These are phyloP conservation scores for Harpegnathos saltator DNA, from an alignment of 1,140 invertebrate genomes.

Conservation along the genomic window DNA sequence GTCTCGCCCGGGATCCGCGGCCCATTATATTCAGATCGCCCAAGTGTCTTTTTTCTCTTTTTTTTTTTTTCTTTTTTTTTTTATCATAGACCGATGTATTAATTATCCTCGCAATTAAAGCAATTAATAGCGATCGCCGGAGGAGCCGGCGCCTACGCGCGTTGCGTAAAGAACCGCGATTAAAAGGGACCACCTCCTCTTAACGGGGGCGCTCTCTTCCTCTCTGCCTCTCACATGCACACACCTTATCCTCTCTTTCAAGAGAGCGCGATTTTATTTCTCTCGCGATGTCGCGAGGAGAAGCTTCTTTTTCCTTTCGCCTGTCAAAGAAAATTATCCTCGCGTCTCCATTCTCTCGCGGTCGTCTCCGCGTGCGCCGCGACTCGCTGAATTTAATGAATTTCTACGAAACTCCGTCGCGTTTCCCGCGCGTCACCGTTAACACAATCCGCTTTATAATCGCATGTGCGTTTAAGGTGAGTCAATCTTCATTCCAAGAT, in stretches of 20 bases:
- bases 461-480: too few relatives aligned
- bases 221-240: neutral
- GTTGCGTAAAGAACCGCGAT: conserved; percentile 40
- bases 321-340: conserved; percentile 45
- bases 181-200: neutral
- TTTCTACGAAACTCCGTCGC: neutral
- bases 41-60: too few relatives aligned
- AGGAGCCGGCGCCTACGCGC: conserved; percentile 22
- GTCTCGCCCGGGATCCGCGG: conserved; percentile 30
- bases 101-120: conserved; percentile 59
- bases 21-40: conserved; percentile 44
- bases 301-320: neutral
- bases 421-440: neutral
- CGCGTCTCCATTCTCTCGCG: neutral
- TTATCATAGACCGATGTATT: conserved; percentile 53
- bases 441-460: neutral
- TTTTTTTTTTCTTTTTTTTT: too few relatives aligned
- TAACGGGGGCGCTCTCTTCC: neutral
- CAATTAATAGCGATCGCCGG: conserved; percentile 55
- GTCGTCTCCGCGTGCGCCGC: neutral
- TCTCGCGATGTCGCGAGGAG: neutral
- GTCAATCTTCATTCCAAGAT: too few relatives aligned
- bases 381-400: conserved; percentile 3
- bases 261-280: conserved; percentile 18
- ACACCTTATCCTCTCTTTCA: neutral